Evolutionary conservation across 1,140 invertebrate species (phyloP).

Genomic region (Hylaeus anthracinus): DNA sequence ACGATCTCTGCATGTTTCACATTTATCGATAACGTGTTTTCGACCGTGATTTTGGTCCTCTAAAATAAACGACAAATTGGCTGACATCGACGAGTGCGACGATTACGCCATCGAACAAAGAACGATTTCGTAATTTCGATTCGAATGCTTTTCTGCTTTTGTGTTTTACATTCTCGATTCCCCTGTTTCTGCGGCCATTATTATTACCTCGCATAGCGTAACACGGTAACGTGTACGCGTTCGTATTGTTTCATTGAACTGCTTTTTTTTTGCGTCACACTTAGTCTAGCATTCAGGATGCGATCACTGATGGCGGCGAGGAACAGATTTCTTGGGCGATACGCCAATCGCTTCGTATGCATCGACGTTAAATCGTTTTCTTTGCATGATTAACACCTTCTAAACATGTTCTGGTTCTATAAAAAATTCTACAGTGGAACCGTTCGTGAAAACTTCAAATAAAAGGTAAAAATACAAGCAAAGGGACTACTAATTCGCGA

Average conservation of each 20-base stretch:
- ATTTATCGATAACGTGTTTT: no score
- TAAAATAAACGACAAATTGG: no score
- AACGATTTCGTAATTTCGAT: background rate
- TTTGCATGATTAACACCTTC: no score
- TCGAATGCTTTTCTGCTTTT: background rate
- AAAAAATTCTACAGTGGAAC: background rate
- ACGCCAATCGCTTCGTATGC: slow-evolving; percentile 20
- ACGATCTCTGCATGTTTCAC: no score
- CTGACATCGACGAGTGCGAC: no score
- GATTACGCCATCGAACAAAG: background rate
- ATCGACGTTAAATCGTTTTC: slow-evolving; percentile 19
- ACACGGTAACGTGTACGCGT: background rate
- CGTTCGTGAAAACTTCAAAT: no score
- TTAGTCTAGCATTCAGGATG: background rate
- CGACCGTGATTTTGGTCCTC: no score
- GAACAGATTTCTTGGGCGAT: slow-evolving; percentile 34
- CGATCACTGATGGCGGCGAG: no score
- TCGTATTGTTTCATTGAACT: slow-evolving; percentile 8
- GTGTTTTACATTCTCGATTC: background rate
- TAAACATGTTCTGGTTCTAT: no score
- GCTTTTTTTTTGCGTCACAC: slow-evolving; percentile 7
- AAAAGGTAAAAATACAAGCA: no score
- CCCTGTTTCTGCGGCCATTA: background rate
- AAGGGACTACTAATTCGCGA: no score
- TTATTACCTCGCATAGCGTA: background rate